Evolutionary conservation across 2,797 vertebrate genomes (phyloP), one percentile per base, ranked within the genome.

Genomic region (Morus bassanus): DNA sequence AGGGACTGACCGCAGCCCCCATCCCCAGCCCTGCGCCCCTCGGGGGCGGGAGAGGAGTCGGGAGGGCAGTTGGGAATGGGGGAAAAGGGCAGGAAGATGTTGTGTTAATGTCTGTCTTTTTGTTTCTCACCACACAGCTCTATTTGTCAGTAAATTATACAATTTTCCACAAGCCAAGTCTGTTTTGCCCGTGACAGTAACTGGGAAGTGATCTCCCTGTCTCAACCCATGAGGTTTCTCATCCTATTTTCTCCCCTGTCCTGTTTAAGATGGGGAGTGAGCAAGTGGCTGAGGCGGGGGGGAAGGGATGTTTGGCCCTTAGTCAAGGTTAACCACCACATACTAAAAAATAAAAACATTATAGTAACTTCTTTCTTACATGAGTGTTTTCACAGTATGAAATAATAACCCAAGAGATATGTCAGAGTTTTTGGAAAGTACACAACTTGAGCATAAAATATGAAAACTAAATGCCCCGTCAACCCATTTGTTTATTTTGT

Each of bases 11-110:
- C 53, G 4, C 53, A 21, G 7, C 53, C 18, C 53, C 53, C 30
- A 31, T 11, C 25, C 17, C 53, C 53, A 18, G 28, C 53, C 60
- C 39, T 45, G 76, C 5, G 3, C 18, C 27, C 16, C 21, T 4
- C 0, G 1, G 16, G 56, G 31, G 1, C 12, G 56, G 31, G 37
- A n/a, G 37, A 23, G 30, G 28, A 2, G 30, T 3, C 3, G 3
- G 33, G 33, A 8, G 13, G 7, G 7, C 33, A 27, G 33, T 0
- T 28, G 56, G 18, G 12, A 4, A 4, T 1, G 6, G 31, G 31
- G 59, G 11, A 10, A 43, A 48, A 2, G 8, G n/a, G 27, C 7
- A 3, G n/a, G 19, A 46, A 39, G 13, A 7, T 37, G 12, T 22
- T 33, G 18, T 30, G 27, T 59, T 41, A 43, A 50, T 13, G 6